Conservation (phyloP, 2,888 invertebrate species). For the Hemaris fuciformis region DNA sequence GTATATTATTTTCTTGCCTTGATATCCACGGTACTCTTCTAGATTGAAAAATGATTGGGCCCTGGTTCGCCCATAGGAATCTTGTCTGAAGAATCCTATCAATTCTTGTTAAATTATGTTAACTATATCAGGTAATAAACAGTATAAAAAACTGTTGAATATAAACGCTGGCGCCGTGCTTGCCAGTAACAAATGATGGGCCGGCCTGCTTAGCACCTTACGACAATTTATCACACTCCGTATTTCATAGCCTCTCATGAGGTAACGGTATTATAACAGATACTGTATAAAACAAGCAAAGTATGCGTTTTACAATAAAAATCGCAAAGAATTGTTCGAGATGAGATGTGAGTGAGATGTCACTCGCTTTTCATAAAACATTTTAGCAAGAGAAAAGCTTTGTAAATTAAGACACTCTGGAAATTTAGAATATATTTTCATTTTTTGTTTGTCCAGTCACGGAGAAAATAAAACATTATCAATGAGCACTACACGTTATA, state of each 20-base stretch:
- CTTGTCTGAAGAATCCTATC: background rate
- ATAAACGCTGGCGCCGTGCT: background rate
- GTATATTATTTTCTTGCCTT: too few relatives aligned
- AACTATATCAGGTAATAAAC: background rate
- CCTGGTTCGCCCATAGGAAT: background rate
- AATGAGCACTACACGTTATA: too few relatives aligned
- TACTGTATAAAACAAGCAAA: background rate
- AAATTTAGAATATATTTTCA: too few relatives aligned
- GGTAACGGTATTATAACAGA: background rate
- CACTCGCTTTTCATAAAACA: too few relatives aligned
- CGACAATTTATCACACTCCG: background rate
- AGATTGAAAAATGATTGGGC: too few relatives aligned
- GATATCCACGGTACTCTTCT: too few relatives aligned
- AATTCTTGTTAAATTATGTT: background rate
- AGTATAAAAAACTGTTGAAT: background rate
- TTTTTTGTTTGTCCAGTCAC: too few relatives aligned
- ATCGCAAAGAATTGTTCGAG: background rate
- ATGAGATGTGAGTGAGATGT: background rate
- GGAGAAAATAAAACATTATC: too few relatives aligned
- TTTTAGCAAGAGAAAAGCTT: too few relatives aligned
- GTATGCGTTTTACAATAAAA: background rate
- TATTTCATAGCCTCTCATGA: background rate
- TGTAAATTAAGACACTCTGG: too few relatives aligned
- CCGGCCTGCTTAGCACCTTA: background rate
- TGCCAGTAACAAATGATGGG: constrained; percentile 11